Base-by-base conservation (phyloP, 2,888 invertebrate genomes). In the Aelia acuminata region DNA sequence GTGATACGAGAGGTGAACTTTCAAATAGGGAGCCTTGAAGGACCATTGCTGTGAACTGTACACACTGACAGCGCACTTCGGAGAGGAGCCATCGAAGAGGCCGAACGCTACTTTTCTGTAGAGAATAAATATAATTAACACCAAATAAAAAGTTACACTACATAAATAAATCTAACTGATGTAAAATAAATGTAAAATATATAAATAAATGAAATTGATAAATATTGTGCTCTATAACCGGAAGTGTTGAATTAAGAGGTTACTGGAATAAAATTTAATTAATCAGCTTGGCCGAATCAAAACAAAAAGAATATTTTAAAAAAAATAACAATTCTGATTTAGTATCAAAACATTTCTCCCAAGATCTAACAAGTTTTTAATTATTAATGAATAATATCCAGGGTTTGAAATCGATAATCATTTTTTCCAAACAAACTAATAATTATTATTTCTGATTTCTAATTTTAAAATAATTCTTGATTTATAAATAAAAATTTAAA, bases 81-180 rank as follows among this genome's bases (percentile, higher is more conserved):
- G 93, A 91, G 88, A 97, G 92, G 85, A 96, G 93, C 90, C 95
- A 95, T 91, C 95, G 95, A 90, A 96, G 92, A 11, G 96, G 96
- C 3, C 96, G 95, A 90, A 95, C 94, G 90, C 95, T 96, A 91
- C 95, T 95, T 91, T 95, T 94, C 94, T 94, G 92, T 87, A 92
- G 84, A 80, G 43, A n/a, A 43, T 43, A 80, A 80, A 75, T 43
- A 80, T 47, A 80, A 7, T 22, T 80, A 43, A 43, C 4, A 39
- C 39, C 18, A 22, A n/a, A n/a, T n/a, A n/a, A n/a, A n/a, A n/a
- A n/a, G n/a, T n/a, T n/a, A n/a, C n/a, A n/a, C n/a, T n/a, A n/a
- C n/a, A n/a, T n/a, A n/a, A n/a, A n/a, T n/a, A n/a, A n/a, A n/a
- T n/a, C n/a, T n/a, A n/a, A 11, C 5, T 20, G 18, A 35, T 31